Evolutionary conservation across 2,113 vertebrate genomes (phyloP), one percentile per base, ranked within the genome.

Genomic region (Phalacrocorax aristotelis): DNA sequence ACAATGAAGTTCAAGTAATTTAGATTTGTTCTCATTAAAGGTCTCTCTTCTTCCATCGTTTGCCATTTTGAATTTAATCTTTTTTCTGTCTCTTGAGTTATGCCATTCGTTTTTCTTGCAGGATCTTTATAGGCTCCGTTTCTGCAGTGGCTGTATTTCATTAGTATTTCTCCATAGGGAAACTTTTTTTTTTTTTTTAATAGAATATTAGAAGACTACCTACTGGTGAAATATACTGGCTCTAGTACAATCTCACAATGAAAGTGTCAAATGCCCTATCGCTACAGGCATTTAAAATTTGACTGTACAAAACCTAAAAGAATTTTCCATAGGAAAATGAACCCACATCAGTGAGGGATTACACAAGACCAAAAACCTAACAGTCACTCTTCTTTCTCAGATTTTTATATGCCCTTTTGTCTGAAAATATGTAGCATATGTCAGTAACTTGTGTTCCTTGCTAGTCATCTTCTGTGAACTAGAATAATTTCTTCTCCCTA

Each of bases 1-100:
- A 92, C 84, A 95, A 66, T 62, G 34, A 72, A 94, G 77, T 93
- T 96, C 62, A 93, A 82, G 55, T 21, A 84, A 87, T 85, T 87
- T 72, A 80, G 80, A 91, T 87, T 83, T 82, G 3, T 77, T 87
- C 74, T 70, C 1, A 1, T 85, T 94, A 94, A 80, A 93, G 21
- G 34, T 51, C 23, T 78, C 55, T 78, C 49, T 72, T 75, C 34
- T 85, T 89, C 58, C 42, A 62, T 66, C 94, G 55, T 93, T 94
- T 93, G 60, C 58, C 51, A 81, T 86, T 94, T 89, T 85, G 44
- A 93, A 66, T 91, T 76, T 78, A 23, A 70, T 83, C 4, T 27
- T 55, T 72, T 44, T 70, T 22, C 61, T 36, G 20, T 74, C 87
- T 55, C 66, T 49, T 32, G 84, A 91, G 54, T 86, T 85, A n/a